Conservation (phyloP, 2,113 vertebrate genomes). For the Boulengeromyrus knoepffleri region DNA sequence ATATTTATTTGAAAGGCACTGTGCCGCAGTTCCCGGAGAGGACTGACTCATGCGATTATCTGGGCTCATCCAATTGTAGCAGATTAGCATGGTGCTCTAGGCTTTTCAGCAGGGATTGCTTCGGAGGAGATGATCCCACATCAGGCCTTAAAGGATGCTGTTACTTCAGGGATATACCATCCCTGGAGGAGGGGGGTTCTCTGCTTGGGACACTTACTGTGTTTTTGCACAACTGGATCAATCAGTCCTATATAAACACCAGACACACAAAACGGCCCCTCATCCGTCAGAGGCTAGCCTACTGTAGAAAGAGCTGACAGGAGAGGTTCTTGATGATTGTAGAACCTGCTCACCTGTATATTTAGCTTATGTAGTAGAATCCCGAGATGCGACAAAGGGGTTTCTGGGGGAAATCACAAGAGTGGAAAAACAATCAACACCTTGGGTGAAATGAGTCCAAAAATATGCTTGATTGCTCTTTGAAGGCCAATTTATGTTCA, state of each 20-base stretch:
- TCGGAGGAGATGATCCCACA: constrained; percentile 33
- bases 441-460: neutral
- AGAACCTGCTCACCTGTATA: neutral
- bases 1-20: constrained; percentile 4
- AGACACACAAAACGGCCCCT: neutral
- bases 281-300: neutral
- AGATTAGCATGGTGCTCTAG: constrained; percentile 25
- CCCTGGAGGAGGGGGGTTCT: neutral
- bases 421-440: neutral
- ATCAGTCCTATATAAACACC: neutral
- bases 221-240: neutral
- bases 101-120: constrained; percentile 17
- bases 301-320: neutral
- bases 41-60: constrained; percentile 42
- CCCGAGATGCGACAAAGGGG: neutral
- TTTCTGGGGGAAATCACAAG: neutral
- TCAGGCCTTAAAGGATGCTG: constrained; percentile 20
- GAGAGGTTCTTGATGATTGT: neutral
- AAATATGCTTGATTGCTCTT: neutral
- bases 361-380: neutral
- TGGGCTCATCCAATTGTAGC: constrained; percentile 32
- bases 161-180: neutral
- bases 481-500: neutral
- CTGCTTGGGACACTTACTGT: neutral
- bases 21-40: constrained; percentile 14